Percentiles rank a stretch among this genome's conserved stretches.
These are phyloP conservation scores for Xenops minutus DNA, from an alignment of 2,797 vertebrate species.

Conservation along the genomic window DNA sequence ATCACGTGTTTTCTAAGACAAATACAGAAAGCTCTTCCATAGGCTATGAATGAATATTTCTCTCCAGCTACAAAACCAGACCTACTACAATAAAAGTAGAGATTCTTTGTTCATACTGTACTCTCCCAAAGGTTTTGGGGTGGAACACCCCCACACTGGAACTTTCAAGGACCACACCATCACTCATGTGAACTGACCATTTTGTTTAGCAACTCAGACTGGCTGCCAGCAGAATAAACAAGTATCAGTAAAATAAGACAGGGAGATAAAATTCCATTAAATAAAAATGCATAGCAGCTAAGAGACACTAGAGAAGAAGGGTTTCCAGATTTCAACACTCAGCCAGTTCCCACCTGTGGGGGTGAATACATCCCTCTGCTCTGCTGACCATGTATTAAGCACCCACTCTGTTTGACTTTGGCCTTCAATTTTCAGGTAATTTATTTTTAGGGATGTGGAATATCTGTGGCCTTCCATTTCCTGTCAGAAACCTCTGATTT, in stretches of 20 bases:
- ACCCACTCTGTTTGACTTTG: background rate
- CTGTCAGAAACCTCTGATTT: conserved; percentile 37
- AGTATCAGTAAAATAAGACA: background rate
- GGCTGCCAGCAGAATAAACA: background rate
- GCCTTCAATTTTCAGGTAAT: background rate
- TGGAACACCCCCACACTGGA: background rate
- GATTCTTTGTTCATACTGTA: background rate
- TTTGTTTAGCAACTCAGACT: background rate
- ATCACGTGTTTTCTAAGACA: background rate
- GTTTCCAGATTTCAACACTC: background rate
- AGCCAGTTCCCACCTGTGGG: background rate
- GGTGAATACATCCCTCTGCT: background rate
- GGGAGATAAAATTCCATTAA: background rate
- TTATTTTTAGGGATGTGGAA: conserved; percentile 37
- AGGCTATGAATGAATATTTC: background rate
- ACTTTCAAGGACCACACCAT: background rate
- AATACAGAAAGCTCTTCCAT: background rate
- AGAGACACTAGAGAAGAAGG: background rate
- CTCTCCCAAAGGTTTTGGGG: background rate
- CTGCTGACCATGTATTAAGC: background rate
- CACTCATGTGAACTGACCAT: background rate
- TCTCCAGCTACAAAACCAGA: background rate
- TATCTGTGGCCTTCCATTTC: conserved; percentile 3
- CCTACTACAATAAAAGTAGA: background rate
- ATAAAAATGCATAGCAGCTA: background rate